phyloP scores from a whole-genome alignment of 2,113 vertebrate species.

The Malurus alboscapulatus region DNA sequence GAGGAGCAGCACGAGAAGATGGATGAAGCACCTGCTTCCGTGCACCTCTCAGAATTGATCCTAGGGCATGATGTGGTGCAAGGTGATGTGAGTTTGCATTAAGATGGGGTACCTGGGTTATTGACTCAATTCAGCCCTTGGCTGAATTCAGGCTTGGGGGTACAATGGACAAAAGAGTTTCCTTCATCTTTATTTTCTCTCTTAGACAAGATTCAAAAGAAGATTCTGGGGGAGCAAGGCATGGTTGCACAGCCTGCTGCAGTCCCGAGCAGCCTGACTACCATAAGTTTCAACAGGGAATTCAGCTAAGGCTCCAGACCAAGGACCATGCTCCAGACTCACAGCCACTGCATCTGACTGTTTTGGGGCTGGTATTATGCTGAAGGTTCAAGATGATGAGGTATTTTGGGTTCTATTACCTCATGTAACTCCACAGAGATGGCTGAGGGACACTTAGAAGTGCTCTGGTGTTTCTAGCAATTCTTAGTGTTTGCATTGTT shows the following conservation, averaged over 20 bases:
- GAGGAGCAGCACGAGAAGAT: background rate
- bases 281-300: background rate
- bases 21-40: background rate
- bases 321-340: background rate
- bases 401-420: background rate
- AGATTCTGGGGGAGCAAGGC: background rate
- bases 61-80: background rate
- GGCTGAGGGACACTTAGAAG: background rate
- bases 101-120: background rate
- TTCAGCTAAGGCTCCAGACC: fast-evolving
- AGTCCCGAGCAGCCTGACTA: background rate
- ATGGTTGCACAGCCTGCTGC: background rate
- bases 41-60: background rate
- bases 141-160: background rate
- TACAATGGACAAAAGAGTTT: background rate
- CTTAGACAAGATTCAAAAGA: background rate
- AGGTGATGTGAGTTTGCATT: background rate
- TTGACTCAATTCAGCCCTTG: background rate
- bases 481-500: background rate
- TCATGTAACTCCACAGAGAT: background rate
- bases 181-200: background rate
- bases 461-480: background rate
- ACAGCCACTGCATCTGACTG: background rate
- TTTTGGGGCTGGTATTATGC: background rate
- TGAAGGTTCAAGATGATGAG: background rate